Conservation (phyloP, 2,888 invertebrate species). For the Chalcosyrphus nemorum region DNA sequence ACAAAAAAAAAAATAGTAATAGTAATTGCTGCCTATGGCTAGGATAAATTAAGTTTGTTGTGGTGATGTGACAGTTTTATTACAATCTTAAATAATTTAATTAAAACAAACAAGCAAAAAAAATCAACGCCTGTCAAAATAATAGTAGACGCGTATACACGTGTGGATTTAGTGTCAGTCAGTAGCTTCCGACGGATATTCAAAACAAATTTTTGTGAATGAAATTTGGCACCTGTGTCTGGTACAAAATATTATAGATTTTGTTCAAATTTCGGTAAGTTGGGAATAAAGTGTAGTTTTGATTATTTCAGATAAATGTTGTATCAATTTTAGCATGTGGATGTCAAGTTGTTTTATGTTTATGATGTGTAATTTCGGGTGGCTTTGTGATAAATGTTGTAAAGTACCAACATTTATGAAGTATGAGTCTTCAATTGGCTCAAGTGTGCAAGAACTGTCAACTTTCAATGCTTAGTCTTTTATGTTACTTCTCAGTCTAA, state of each 20-base stretch:
- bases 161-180: constrained; percentile 2
- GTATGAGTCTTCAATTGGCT: too few species aligned
- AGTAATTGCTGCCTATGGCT: background rate
- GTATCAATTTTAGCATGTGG: too few species aligned
- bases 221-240: background rate
- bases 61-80: constrained; percentile 21
- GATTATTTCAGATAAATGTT: too few species aligned
- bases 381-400: too few species aligned
- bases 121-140: background rate
- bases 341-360: too few species aligned
- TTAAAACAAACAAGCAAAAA: background rate
- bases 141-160: background rate
- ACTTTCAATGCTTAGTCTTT: too few species aligned
- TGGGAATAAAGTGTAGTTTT: too few species aligned
- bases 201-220: background rate
- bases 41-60: background rate
- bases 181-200: constrained; percentile 27
- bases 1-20: background rate
- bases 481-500: too few species aligned
- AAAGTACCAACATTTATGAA: too few species aligned
- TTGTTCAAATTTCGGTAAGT: background rate
- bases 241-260: background rate
- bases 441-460: too few species aligned
- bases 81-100: background rate
- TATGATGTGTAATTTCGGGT: too few species aligned